Evolutionary conservation across 1,140 invertebrate genomes (phyloP).

Genomic region (Drosophila sturtevanti): DNA sequence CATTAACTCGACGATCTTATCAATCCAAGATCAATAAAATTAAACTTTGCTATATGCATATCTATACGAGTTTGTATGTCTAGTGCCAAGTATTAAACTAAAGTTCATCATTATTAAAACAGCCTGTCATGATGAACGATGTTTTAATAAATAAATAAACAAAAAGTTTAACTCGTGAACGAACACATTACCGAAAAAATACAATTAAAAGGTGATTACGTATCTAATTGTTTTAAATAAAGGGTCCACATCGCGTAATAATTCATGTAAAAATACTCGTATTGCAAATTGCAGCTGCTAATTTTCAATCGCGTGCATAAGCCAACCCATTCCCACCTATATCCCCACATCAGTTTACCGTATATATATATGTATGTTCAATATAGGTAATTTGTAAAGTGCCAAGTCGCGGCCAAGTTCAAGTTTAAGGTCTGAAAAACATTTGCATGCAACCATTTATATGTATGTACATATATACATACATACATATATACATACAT

Average conservation of each 20-base stretch:
- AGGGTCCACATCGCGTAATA: conserved; percentile 43
- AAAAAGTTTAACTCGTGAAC: neutral
- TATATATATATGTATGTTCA: neutral
- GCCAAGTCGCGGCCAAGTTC: conserved; percentile 44
- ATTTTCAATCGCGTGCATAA: conserved; percentile 40
- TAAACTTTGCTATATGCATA: too few relatives aligned
- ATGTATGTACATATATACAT: too few relatives aligned
- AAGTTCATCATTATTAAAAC: neutral
- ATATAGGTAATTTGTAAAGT: neutral
- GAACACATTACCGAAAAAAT: conserved; percentile 29
- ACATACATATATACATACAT: neutral
- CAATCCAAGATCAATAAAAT: too few relatives aligned
- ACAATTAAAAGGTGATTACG: conserved; percentile 58
- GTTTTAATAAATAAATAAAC: too few relatives aligned
- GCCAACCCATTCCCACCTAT: neutral
- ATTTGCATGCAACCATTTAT: conserved; percentile 4
- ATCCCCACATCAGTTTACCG: neutral
- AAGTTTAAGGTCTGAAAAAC: conserved; percentile 56
- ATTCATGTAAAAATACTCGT: conserved; percentile 59
- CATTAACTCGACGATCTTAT: too few relatives aligned
- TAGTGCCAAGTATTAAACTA: neutral
- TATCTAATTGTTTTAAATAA: conserved; percentile 48
- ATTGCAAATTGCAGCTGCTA: conserved; percentile 41
- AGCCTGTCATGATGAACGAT: neutral
- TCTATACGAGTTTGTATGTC: too few relatives aligned